A percentile compares a stretch with the other conserved stretches of the same genome.
Conservation (phyloP, 2,888 invertebrate genomes). For the Parnassius mnemosyne region DNA sequence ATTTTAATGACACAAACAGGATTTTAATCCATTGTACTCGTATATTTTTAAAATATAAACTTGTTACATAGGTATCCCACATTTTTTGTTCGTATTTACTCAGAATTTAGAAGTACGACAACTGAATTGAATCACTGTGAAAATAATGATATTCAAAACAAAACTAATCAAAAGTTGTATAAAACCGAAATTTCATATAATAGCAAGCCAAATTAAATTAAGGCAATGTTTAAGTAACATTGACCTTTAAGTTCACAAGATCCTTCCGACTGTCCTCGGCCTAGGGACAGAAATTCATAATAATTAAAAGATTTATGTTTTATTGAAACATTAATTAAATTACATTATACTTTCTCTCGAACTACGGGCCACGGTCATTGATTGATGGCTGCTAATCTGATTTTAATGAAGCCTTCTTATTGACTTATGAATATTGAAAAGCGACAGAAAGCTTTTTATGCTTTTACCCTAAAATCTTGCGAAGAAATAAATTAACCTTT, state of each 20-base stretch:
- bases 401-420: slow-evolving; percentile 25
- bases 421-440: slow-evolving; percentile 22
- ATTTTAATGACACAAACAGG: too few species aligned
- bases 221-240: slow-evolving; percentile 18
- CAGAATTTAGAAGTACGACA: too few species aligned
- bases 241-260: slow-evolving; percentile 20
- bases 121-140: too few species aligned
- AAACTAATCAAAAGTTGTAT: too few species aligned
- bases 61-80: too few species aligned
- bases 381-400: slow-evolving; percentile 27
- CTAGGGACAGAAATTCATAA: slow-evolving; percentile 19
- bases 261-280: slow-evolving; percentile 10
- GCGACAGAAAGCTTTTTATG: slow-evolving; percentile 10
- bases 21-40: too few species aligned
- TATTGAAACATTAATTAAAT: slow-evolving; percentile 27
- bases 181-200: too few species aligned
- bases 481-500: slow-evolving; percentile 16
- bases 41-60: too few species aligned
- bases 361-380: slow-evolving; percentile 22
- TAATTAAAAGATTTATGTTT: slow-evolving; percentile 27
- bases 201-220: slow-evolving; percentile 19
- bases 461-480: slow-evolving; percentile 12
- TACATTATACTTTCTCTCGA: slow-evolving; percentile 25
- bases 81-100: too few species aligned
- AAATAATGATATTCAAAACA: too few species aligned